Conservation (phyloP, 2,888 invertebrate genomes). For the Monochamus alternatus region DNA sequence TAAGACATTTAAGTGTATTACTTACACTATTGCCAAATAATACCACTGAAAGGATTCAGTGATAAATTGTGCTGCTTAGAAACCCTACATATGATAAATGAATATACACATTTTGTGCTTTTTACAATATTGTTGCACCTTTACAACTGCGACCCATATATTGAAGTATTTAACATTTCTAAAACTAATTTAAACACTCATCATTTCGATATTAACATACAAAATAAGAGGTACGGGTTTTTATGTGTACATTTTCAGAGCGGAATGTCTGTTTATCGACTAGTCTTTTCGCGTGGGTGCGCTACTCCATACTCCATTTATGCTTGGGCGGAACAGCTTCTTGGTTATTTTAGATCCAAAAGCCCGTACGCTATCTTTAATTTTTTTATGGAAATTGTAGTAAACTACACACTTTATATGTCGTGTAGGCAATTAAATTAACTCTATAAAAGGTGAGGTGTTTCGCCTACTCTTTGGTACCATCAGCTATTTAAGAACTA, state of each 20-base stretch:
- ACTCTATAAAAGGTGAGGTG: background rate
- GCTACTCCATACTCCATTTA: background rate
- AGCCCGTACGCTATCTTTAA: background rate
- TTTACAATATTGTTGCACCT: background rate
- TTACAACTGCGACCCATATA: background rate
- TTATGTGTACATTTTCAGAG: background rate
- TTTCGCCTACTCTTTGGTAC: background rate
- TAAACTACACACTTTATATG: background rate
- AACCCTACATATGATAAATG: too few species aligned
- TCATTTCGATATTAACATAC: background rate
- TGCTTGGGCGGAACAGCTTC: conserved; percentile 14
- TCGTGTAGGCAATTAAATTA: background rate
- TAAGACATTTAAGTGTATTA: too few species aligned
- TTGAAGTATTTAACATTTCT: background rate
- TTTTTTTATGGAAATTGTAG: background rate
- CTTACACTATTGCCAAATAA: too few species aligned
- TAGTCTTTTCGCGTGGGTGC: conserved; percentile 1
- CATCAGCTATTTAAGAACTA: background rate
- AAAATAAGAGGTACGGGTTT: background rate
- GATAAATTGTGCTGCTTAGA: too few species aligned
- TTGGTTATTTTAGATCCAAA: background rate
- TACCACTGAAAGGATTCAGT: too few species aligned
- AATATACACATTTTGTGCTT: too few species aligned
- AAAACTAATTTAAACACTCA: background rate
- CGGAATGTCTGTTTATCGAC: background rate